Evolutionary conservation across 2,888 invertebrate genomes (phyloP), one percentile per base, ranked within the genome.

Genomic region (Adineta ricciae): DNA sequence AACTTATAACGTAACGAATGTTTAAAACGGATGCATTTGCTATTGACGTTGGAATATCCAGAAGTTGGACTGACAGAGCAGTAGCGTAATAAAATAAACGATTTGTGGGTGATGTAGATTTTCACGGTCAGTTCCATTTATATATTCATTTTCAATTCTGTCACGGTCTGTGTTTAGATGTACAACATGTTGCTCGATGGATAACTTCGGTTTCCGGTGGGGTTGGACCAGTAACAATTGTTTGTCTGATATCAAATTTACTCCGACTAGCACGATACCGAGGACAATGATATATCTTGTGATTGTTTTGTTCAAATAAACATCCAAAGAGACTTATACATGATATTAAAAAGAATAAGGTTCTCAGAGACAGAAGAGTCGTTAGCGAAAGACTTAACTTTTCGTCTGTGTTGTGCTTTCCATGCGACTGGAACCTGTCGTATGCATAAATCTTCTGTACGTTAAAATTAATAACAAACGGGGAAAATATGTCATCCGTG

Each of bases 11-110:
- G 90, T 95, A 94, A 0, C 94, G 94, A 87, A 98, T 98, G 98
- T 94, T 99, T 87, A 99, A 99, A 91, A 95, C 95, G 0, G 97
- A 98, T 8, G 97, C 98, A n/a, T 94, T 98, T 24, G 97, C 99
- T 72, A 97, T 99, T 88, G 99, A 99, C 91, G 99, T 98, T 91
- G 99, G 99, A 82, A 99, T 99, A 88, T 97, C 64, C 14, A 46
- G 27, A 8, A 46, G 46, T 49, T 46, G 96, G 91, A 93, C 94
- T 8, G 94, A 96, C 88, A 92, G 94, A 91, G 38, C n/a, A 21
- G n/a, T 14, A 21, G 49, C 11, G 27, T 72, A 41, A n/a, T n/a
- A n/a, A 14, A 83, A 73, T 27, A 46, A 49, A 27, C 50, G 41
- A 52, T 83, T 85, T 27, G 83, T 83, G 38, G 85, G 85, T 46